A percentile compares a stretch with the other conserved stretches of the same genome.
These are phyloP conservation scores for Trachymyrmex cornetzi DNA, from an alignment of 1,140 invertebrate species.

Conservation along the genomic window DNA sequence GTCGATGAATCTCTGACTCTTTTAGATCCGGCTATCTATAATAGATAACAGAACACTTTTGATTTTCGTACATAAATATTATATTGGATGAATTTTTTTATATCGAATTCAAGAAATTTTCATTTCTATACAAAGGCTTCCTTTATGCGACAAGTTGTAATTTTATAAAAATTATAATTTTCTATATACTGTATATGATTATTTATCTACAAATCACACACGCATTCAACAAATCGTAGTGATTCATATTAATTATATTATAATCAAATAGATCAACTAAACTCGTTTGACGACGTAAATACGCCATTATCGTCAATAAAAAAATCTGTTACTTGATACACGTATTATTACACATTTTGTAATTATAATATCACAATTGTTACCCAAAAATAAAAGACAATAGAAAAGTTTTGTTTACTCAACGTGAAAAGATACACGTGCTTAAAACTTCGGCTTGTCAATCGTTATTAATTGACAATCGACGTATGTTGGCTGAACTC, in stretches of 20 bases:
- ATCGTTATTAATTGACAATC: neutral
- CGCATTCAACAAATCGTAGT: neutral
- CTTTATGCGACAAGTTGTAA: neutral
- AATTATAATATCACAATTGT: neutral
- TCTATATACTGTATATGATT: neutral
- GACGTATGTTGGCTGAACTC: neutral
- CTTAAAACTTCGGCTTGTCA: neutral
- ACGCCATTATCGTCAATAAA: neutral
- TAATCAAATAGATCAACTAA: neutral
- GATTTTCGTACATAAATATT: neutral
- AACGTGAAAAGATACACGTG: neutral
- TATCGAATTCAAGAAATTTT: neutral
- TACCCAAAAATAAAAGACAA: neutral
- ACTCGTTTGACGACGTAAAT: neutral
- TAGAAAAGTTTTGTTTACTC: neutral
- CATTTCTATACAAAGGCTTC: too few species aligned
- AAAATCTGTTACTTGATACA: neutral
- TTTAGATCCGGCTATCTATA: neutral
- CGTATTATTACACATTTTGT: neutral
- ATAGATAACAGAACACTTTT: neutral
- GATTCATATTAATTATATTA: neutral
- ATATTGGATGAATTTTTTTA: neutral
- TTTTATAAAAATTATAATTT: constrained; percentile 3
- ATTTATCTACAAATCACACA: neutral
- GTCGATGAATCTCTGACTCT: neutral